Evolutionary conservation across 2,797 vertebrate genomes (phyloP).

Genomic region (Anabacerthia variegaticeps): DNA sequence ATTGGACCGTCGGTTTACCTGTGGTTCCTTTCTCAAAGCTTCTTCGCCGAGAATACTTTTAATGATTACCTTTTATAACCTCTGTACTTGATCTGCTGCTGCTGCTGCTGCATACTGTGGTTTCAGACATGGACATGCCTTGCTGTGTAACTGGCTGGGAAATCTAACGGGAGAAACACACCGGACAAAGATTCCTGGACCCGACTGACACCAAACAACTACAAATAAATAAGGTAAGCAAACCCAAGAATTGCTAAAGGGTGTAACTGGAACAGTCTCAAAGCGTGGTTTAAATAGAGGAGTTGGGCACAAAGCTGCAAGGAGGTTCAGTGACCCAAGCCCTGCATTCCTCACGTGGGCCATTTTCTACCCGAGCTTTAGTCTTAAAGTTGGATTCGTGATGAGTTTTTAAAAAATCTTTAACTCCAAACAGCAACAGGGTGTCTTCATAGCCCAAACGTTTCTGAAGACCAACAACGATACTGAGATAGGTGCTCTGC

Average conservation of each 20-base stretch:
- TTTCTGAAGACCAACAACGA: background rate
- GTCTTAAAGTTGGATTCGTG: background rate
- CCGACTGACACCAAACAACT: background rate
- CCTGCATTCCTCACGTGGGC: background rate
- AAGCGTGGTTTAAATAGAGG: background rate
- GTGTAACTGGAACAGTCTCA: background rate
- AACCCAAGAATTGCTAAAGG: background rate
- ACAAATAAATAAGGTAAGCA: conserved; percentile 66
- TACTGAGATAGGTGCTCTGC: background rate
- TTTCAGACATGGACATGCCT: conserved; percentile 39
- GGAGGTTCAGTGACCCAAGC: background rate
- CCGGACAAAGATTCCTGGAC: background rate
- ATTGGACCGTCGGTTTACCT: background rate
- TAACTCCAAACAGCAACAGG: background rate
- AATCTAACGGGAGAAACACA: background rate
- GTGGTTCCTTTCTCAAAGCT: background rate
- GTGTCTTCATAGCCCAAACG: background rate
- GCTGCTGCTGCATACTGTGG: conserved; percentile 18
- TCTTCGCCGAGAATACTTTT: conserved; percentile 59
- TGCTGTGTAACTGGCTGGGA: background rate
- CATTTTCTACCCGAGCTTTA: background rate
- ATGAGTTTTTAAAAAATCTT: background rate
- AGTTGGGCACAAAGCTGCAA: background rate
- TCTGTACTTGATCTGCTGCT: conserved; percentile 72
- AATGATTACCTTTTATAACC: conserved; percentile 79